Percentiles rank a stretch among this genome's conserved stretches.
Evolutionary conservation across 2,113 vertebrate species (phyloP).

Genomic region (Balaeniceps rex): DNA sequence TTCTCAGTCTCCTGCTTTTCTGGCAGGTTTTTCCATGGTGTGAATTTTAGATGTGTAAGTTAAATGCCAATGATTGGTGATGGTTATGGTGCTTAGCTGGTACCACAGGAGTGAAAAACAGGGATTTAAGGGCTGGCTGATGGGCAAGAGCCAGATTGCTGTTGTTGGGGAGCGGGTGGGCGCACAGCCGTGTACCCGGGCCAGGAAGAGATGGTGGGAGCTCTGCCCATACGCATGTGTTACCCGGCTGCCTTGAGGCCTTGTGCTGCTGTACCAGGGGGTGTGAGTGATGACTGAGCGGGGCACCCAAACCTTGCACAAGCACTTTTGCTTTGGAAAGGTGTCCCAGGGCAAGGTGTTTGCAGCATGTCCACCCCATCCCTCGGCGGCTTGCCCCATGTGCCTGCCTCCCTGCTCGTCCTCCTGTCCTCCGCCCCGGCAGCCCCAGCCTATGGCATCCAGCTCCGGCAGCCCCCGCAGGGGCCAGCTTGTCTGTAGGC

Average conservation of each 20-base stretch:
- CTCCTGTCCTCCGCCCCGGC: background rate
- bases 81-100: background rate
- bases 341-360: background rate
- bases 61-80: background rate
- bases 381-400: fast-evolving
- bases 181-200: fast-evolving
- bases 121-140: background rate
- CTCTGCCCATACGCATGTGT: background rate
- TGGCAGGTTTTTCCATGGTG: background rate
- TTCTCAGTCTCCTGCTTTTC: background rate
- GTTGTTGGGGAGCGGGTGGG: background rate
- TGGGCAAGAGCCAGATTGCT: background rate
- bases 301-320: background rate
- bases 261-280: fast-evolving
- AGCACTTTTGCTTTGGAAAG: background rate
- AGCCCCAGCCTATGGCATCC: background rate
- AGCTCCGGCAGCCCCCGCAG: background rate
- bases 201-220: background rate
- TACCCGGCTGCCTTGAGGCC: background rate
- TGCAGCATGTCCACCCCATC: background rate
- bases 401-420: background rate
- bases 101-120: background rate
- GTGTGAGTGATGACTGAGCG: background rate
- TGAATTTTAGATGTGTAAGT: background rate
- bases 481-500: constrained; percentile 13